Percentiles rank a stretch among this genome's conserved stretches.
These are phyloP conservation scores for Odontamblyopus lacepedii DNA, from an alignment of 2,797 vertebrate genomes.

Conservation along the genomic window DNA sequence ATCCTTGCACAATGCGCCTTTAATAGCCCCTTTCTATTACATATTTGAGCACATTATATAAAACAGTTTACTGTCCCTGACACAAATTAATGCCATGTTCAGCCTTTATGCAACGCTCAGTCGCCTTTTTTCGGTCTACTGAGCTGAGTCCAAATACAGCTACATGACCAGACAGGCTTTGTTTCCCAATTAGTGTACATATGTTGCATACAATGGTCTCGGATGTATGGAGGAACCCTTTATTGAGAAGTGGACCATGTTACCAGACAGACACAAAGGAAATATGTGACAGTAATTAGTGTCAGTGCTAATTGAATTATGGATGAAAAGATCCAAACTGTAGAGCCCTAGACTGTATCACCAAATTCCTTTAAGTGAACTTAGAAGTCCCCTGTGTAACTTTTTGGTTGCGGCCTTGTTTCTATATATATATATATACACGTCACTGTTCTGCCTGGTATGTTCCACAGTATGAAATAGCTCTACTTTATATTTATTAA, in stretches of 20 bases:
- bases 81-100: neutral
- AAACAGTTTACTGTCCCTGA: neutral
- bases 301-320: conserved; percentile 40
- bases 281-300: conserved; percentile 33
- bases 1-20: too few species aligned
- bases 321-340: conserved; percentile 38
- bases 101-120: conserved; percentile 12
- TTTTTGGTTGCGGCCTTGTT: too few species aligned
- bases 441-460: too few species aligned
- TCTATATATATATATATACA: too few species aligned
- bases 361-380: neutral
- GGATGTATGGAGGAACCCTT: conserved; percentile 19
- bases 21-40: neutral
- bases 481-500: too few species aligned
- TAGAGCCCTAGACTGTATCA: neutral
- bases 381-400: too few species aligned
- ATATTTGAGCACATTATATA: neutral
- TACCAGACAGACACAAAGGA: conserved; percentile 37
- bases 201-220: conserved; percentile 15
- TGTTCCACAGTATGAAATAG: too few species aligned
- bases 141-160: conserved; percentile 13
- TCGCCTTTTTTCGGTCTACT: conserved; percentile 28
- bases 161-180: conserved; percentile 18
- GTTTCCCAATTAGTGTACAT: conserved; percentile 44
- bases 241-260: conserved; percentile 22